phyloP scores from a whole-genome alignment of 2,888 invertebrate genomes.

The Drosophila sordidula region DNA sequence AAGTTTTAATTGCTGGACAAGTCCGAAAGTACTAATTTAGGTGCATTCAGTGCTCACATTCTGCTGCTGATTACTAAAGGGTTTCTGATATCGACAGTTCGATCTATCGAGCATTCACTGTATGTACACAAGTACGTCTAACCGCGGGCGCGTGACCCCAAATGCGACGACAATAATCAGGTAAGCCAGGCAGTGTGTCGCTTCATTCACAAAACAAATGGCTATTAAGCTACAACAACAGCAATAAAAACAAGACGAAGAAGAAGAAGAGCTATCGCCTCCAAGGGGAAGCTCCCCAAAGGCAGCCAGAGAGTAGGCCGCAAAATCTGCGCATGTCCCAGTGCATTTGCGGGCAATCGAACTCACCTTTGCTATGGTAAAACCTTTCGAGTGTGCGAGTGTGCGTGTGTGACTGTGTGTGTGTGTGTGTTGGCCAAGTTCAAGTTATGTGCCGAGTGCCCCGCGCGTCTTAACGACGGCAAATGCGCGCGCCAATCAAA shows the following conservation, averaged over 20 bases:
- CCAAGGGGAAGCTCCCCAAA: constrained; percentile 9
- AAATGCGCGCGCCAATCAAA: constrained; percentile 77
- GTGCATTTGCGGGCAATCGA: constrained; percentile 61
- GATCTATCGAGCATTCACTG: not conserved
- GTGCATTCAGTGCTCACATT: too few relatives aligned
- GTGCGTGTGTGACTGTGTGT: constrained; percentile 3
- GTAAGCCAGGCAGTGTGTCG: constrained; percentile 4
- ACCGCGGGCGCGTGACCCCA: not conserved
- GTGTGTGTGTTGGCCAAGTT: constrained; percentile 58
- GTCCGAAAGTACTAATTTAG: too few relatives aligned
- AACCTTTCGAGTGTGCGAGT: constrained; percentile 16
- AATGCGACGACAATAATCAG: constrained; percentile 6
- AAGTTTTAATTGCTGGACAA: not conserved
- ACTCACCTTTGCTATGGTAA: constrained; percentile 65
- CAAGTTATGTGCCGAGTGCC: constrained; percentile 52
- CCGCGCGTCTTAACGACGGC: constrained; percentile 59
- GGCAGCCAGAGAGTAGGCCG: constrained; percentile 19
- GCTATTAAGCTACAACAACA: constrained; percentile 37
- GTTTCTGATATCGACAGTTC: not conserved
- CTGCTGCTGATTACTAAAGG: not conserved
- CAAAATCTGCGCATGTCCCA: constrained; percentile 69
- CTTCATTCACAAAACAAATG: constrained; percentile 64
- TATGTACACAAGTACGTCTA: not conserved
- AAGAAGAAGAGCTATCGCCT: not conserved
- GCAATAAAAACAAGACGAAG: constrained; percentile 18